Evolutionary conservation across 2,797 vertebrate species (phyloP).

Genomic region (Paratrypauchen microcephalus): DNA sequence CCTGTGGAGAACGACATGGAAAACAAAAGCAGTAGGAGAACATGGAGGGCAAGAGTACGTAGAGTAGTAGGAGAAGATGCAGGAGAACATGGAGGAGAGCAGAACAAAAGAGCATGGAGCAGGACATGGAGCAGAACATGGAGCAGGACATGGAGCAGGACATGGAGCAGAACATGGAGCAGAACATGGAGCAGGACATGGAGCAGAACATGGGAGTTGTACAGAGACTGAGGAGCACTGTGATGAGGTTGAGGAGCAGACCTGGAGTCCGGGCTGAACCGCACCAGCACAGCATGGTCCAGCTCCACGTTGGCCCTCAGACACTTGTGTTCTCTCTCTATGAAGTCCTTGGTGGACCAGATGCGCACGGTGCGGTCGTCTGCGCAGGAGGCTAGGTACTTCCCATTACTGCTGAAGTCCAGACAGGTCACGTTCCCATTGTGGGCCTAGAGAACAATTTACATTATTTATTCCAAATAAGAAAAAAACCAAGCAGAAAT

Average conservation of each 20-base stretch:
- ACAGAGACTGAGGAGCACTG: background rate
- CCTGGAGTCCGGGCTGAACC: conserved; percentile 94
- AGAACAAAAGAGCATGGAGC: background rate
- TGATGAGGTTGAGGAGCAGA: conserved; percentile 35
- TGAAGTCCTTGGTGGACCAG: conserved; percentile 94
- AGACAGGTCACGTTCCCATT: conserved; percentile 86
- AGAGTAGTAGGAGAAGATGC: background rate
- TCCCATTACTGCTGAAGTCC: conserved; percentile 94
- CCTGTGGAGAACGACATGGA: background rate
- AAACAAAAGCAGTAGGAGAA: background rate
- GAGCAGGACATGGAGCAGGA: background rate
- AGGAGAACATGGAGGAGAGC: background rate
- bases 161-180: background rate
- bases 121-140: background rate
- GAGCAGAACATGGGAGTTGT: background rate
- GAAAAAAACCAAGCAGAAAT: too few relatives aligned
- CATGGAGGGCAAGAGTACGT: background rate
- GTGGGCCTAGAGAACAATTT: conserved; percentile 78
- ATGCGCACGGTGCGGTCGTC: conserved; percentile 91
- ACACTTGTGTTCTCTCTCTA: conserved; percentile 87
- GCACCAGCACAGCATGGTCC: conserved; percentile 87
- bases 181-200: background rate
- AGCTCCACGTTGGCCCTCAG: conserved; percentile 88
- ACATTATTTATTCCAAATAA: background rate
- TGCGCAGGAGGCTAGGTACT: conserved; percentile 90